A percentile compares a stretch with the other conserved stretches of the same genome.
These are phyloP conservation scores for Celastrina argiolus DNA, from an alignment of 2,888 invertebrate species.

Conservation along the genomic window DNA sequence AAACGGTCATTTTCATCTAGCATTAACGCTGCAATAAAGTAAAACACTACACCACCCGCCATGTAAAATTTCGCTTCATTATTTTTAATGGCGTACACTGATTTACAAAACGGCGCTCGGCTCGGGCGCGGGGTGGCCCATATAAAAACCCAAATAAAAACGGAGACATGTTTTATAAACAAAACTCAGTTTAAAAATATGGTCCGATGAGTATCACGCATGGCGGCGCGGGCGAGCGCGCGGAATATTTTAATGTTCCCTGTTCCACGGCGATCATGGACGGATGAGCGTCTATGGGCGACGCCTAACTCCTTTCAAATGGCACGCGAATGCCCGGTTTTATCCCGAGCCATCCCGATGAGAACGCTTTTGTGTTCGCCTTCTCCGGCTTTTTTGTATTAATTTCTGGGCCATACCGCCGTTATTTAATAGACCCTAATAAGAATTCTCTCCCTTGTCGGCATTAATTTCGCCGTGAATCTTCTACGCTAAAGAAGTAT, in stretches of 20 bases:
- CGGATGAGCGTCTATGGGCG: slow-evolving; percentile 46
- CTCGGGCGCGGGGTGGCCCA: slow-evolving; percentile 31
- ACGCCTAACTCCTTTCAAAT: slow-evolving; percentile 56
- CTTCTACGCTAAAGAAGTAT: slow-evolving; percentile 39
- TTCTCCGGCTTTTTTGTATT: slow-evolving; percentile 37
- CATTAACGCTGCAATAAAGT: slow-evolving; percentile 37
- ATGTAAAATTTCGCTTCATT: slow-evolving; percentile 47
- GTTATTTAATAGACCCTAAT: slow-evolving; percentile 47
- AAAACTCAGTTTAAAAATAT: slow-evolving; percentile 60
- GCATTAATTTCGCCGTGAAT: slow-evolving; percentile 9
- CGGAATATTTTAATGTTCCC: slow-evolving; percentile 67
- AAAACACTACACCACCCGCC: slow-evolving; percentile 35
- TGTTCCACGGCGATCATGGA: slow-evolving; percentile 45
- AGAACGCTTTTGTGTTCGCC: slow-evolving; percentile 39
- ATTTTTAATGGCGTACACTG: slow-evolving; percentile 54
- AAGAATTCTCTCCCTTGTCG: slow-evolving; percentile 49
- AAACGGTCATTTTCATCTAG: slow-evolving; percentile 38
- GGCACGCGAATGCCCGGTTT: slow-evolving; percentile 46
- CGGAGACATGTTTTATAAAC: slow-evolving; percentile 52
- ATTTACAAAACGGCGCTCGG: slow-evolving; percentile 44
- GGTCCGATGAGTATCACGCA: slow-evolving; percentile 56
- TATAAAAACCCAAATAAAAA: slow-evolving; percentile 33
- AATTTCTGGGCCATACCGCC: slow-evolving; percentile 39
- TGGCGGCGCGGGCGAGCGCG: slow-evolving; percentile 53
- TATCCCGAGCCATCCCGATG: slow-evolving; percentile 44